Percentiles rank a stretch among this genome's conserved stretches.
Evolutionary conservation across 2,113 vertebrate species (phyloP).

Genomic region (Prionailurus bengalensis): DNA sequence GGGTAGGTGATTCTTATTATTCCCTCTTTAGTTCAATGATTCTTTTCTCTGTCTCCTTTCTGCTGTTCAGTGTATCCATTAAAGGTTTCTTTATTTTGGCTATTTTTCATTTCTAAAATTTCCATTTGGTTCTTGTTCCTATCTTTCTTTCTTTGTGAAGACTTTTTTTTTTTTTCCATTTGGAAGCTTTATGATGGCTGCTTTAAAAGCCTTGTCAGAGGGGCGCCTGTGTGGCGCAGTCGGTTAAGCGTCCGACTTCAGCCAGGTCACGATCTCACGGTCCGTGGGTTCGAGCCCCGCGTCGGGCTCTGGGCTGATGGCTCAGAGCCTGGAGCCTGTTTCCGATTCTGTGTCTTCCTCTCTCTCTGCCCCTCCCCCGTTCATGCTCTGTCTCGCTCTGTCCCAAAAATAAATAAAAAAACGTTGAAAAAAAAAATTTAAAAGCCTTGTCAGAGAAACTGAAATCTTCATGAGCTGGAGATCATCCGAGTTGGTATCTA

Average conservation of each 20-base stretch:
- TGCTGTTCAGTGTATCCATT: not conserved
- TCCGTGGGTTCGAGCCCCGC: too few species aligned
- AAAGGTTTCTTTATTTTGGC: not conserved
- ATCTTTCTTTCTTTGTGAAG: not conserved
- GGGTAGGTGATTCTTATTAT: not conserved
- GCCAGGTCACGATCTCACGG: too few species aligned
- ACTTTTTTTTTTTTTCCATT: not conserved
- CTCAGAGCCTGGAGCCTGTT: too few species aligned
- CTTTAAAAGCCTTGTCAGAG: not conserved
- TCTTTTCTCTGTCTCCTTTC: not conserved
- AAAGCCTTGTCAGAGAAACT: not conserved
- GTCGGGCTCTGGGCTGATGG: too few species aligned
- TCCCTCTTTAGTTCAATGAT: not conserved
- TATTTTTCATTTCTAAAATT: not conserved
- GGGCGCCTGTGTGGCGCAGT: too few species aligned
- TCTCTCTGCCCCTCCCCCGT: too few species aligned
- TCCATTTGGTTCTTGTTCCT: not conserved
- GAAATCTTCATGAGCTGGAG: not conserved
- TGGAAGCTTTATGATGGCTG: not conserved
- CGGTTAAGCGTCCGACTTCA: too few species aligned
- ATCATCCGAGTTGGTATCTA: not conserved
- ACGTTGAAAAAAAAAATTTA: not conserved
- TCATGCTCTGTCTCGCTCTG: too few species aligned
- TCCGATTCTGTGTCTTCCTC: too few species aligned
- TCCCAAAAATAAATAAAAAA: too few species aligned